Evolutionary conservation across 2,797 vertebrate genomes (phyloP).

Genomic region (Melanogrammus aeglefinus): DNA sequence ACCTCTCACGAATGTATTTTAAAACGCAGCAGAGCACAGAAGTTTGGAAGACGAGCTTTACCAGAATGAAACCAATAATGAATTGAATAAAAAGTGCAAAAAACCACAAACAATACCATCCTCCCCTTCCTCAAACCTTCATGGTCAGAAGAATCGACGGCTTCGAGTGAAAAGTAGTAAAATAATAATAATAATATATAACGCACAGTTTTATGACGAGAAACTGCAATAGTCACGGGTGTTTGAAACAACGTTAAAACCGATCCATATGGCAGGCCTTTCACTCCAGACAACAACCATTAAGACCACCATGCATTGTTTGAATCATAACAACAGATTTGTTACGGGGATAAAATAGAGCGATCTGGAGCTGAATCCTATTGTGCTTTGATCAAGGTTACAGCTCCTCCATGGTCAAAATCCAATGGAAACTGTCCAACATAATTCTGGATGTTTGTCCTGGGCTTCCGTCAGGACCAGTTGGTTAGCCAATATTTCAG

Average conservation of each 20-base stretch:
- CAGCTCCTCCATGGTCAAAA: no score
- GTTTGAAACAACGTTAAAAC: neutral
- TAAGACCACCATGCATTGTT: neutral
- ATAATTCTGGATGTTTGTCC: neutral
- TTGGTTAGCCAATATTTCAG: neutral
- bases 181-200: no score
- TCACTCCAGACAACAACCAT: neutral
- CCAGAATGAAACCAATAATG: neutral
- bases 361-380: no score
- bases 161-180: no score
- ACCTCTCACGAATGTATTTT: no score
- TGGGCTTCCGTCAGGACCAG: neutral
- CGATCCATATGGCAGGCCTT: neutral
- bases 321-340: conserved; percentile 41
- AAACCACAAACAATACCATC: neutral
- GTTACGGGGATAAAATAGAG: neutral
- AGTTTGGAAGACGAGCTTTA: neutral
- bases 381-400: no score
- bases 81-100: neutral
- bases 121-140: neutral
- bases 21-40: neutral
- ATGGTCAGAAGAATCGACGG: no score
- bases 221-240: neutral
- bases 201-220: no score
- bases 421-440: no score